Evolutionary conservation across 2,113 vertebrate species (phyloP).

Genomic region (Carettochelys insculpta): DNA sequence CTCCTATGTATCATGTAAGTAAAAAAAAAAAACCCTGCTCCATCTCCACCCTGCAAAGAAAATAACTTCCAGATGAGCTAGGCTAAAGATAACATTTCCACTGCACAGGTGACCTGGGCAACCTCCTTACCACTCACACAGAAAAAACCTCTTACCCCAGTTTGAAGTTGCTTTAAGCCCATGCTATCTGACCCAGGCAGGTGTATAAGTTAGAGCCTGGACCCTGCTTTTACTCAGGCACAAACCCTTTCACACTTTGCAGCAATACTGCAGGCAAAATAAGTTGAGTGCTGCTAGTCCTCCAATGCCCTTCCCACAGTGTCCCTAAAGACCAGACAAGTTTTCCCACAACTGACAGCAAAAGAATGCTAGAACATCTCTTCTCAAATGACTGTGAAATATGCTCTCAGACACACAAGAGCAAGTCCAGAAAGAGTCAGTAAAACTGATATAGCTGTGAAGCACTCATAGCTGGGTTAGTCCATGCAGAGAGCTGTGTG

Average conservation of each 20-base stretch:
- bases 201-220: neutral
- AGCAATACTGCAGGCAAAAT: neutral
- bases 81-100: neutral
- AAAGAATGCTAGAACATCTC: neutral
- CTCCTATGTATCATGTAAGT: neutral
- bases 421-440: neutral
- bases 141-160: neutral
- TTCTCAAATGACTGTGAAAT: neutral
- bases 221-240: neutral
- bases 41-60: neutral
- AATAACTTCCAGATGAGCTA: neutral
- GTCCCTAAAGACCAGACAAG: neutral
- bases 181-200: neutral
- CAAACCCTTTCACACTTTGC: neutral
- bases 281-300: neutral
- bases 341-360: neutral
- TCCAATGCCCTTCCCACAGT: neutral
- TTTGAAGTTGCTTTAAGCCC: neutral
- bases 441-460: neutral
- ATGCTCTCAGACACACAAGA: neutral
- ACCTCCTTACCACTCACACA: neutral
- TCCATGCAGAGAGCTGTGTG: neutral
- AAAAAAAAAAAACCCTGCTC: neutral
- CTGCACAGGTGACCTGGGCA: neutral
- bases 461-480: neutral